These are phyloP conservation scores for Ptychobarbus kaznakovi DNA, from an alignment of 2,797 vertebrate genomes.

Conservation along the genomic window DNA sequence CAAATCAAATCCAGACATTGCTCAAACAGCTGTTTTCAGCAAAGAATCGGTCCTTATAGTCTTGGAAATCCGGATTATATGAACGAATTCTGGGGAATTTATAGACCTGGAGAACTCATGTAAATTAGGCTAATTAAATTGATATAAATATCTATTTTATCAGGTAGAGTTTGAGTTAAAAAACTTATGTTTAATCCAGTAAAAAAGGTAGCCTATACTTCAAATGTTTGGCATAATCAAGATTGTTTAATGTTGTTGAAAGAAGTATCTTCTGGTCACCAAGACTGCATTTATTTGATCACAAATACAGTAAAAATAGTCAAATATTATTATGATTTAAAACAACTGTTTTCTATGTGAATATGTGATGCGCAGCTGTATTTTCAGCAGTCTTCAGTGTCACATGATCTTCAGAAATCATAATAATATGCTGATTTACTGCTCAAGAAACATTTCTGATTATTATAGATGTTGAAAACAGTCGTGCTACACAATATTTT, in stretches of 20 bases:
- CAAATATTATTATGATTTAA: not conserved
- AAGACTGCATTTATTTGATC: not conserved
- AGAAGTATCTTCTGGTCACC: not conserved
- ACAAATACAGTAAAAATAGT: not conserved
- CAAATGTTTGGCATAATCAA: not conserved
- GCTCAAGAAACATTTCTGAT: not conserved
- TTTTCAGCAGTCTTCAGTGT: not conserved
- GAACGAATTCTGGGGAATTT: not conserved
- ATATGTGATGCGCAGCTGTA: not conserved
- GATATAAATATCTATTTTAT: not conserved
- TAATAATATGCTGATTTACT: not conserved
- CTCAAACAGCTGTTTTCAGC: not conserved
- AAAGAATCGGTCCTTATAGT: not conserved
- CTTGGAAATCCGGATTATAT: not conserved
- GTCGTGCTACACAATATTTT: not conserved
- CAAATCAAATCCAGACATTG: not conserved
- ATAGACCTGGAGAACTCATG: not conserved
- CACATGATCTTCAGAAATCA: not conserved
- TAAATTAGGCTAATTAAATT: not conserved
- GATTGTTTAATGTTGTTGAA: not conserved
- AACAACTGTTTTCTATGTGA: not conserved
- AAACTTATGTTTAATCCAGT: not conserved
- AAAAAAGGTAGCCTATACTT: not conserved
- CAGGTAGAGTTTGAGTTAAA: not conserved
- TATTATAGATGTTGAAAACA: not conserved